A percentile compares a stretch with the other conserved stretches of the same genome.
Conservation (phyloP, 1,140 invertebrate genomes). For the Luehdorfia chinensis region DNA sequence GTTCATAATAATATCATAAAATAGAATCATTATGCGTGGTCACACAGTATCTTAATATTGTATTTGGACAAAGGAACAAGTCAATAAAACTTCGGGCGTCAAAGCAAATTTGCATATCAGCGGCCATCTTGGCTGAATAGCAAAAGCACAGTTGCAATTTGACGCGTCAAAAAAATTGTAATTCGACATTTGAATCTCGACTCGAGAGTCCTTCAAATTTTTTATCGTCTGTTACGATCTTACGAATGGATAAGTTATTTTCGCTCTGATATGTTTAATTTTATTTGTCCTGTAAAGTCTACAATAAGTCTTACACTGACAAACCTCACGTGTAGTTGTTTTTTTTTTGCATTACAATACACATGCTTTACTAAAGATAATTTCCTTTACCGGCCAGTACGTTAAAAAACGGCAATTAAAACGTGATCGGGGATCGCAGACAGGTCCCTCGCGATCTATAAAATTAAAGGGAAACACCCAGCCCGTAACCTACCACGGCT, state of each 20-base stretch:
- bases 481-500: no score
- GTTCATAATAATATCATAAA: conserved; percentile 4
- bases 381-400: no score
- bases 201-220: conserved; percentile 20
- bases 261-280: conserved; percentile 4
- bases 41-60: conserved; percentile 24
- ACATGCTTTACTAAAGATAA: no score
- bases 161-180: conserved; percentile 24
- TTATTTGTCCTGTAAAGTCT: not conserved
- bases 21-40: conserved; percentile 31
- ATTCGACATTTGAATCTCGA: conserved; percentile 37
- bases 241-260: conserved; percentile 9
- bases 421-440: no score
- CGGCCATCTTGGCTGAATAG: conserved; percentile 36
- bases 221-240: conserved; percentile 10
- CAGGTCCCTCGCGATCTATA: no score
- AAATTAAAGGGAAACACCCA: no score
- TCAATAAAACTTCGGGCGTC: conserved; percentile 36
- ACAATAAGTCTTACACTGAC: no score
- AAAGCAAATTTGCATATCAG: conserved; percentile 46
- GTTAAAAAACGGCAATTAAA: no score
- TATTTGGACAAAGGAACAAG: conserved; percentile 27
- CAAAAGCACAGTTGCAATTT: conserved; percentile 24
- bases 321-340: no score
- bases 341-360: no score